A percentile compares a stretch with the other conserved stretches of the same genome.
phyloP scores from a whole-genome alignment of 2,888 invertebrate genomes.

The Melieria omissa region DNA sequence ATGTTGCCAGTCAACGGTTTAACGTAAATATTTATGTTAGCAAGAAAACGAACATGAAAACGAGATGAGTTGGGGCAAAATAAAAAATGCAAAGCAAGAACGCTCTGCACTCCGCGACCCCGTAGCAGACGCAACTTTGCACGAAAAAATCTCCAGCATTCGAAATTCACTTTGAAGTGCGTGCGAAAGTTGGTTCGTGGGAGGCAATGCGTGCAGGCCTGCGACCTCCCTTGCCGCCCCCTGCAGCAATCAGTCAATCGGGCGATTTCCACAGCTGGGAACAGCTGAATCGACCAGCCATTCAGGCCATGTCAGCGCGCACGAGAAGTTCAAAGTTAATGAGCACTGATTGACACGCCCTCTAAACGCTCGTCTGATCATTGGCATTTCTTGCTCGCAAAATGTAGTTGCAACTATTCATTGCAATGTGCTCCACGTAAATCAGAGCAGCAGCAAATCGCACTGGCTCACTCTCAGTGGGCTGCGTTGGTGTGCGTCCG shows the following conservation, averaged over 20 bases:
- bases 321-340: background rate
- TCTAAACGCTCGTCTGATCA: background rate
- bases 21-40: slow-evolving; percentile 44
- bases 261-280: background rate
- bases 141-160: background rate
- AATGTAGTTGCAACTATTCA: too few species aligned
- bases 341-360: background rate
- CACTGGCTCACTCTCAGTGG: too few species aligned
- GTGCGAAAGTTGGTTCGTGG: background rate
- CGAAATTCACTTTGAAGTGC: background rate
- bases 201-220: too few species aligned
- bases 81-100: background rate
- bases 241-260: background rate
- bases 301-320: background rate
- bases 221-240: too few species aligned
- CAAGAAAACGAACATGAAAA: slow-evolving; percentile 15
- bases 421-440: too few species aligned
- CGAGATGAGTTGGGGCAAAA: background rate
- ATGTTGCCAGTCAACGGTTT: slow-evolving; percentile 36
- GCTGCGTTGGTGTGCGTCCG: too few species aligned
- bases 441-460: too few species aligned
- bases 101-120: too few species aligned
- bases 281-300: background rate
- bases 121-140: too few species aligned
- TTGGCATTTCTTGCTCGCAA: too few species aligned